Evolutionary conservation across 2,797 vertebrate genomes (phyloP).

Genomic region (Sylvilagus floridanus): DNA sequence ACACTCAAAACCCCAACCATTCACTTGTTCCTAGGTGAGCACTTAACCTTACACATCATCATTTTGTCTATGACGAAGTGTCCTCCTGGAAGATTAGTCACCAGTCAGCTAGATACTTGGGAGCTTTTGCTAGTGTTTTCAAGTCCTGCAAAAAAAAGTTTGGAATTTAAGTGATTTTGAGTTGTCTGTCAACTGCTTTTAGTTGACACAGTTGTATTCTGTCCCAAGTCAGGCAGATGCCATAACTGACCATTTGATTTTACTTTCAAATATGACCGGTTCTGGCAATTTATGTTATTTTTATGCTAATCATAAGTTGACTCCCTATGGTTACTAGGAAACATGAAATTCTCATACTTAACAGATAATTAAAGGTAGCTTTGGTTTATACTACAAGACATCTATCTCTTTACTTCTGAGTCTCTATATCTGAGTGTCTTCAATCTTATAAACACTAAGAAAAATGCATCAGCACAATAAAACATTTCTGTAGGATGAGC

Average conservation of each 20-base stretch:
- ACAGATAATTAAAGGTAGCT: conserved; percentile 20
- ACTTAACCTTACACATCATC: conserved; percentile 69
- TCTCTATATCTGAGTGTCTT: neutral
- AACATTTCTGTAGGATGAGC: conserved; percentile 62
- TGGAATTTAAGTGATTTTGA: conserved; percentile 72
- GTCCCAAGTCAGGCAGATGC: neutral
- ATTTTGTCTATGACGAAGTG: conserved; percentile 59
- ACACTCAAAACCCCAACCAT: conserved; percentile 61
- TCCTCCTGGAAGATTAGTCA: conserved; percentile 70
- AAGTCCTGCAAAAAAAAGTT: conserved; percentile 46
- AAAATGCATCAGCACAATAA: conserved; percentile 44
- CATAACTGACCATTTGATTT: neutral
- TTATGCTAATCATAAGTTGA: neutral
- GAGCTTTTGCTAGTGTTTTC: conserved; percentile 59
- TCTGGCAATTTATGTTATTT: neutral
- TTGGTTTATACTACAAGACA: neutral
- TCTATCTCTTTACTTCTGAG: neutral
- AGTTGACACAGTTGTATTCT: neutral
- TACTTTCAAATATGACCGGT: neutral
- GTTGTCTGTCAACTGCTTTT: neutral
- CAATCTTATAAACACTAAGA: conserved; percentile 54
- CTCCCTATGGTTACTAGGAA: neutral
- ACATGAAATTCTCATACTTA: neutral
- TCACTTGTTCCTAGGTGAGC: conserved; percentile 59
- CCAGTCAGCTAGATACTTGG: neutral